Conservation (phyloP, 2,113 vertebrate genomes). For the Nycticebus coucang region DNA sequence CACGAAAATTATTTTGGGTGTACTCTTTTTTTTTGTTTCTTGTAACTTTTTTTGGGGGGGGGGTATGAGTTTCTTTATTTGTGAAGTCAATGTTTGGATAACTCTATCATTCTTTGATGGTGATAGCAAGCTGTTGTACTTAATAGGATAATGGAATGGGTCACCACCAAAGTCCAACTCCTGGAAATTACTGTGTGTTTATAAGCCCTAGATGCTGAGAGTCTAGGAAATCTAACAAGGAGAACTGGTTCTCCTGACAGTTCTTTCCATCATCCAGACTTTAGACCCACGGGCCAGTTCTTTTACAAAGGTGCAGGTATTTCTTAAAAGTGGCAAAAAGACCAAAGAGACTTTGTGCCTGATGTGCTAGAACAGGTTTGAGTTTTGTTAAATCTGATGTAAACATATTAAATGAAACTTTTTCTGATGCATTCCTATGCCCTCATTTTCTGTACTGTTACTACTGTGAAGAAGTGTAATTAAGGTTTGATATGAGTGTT, state of each 20-base stretch:
- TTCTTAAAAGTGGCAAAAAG: constrained; percentile 61
- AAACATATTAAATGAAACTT: constrained; percentile 9
- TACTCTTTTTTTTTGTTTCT: not conserved
- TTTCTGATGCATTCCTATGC: not conserved
- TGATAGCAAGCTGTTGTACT: not conserved
- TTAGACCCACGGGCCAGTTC: not conserved
- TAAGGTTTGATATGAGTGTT: not conserved
- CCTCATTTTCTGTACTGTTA: not conserved
- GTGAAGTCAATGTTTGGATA: not conserved
- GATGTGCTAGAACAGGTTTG: constrained; percentile 38
- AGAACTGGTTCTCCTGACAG: not conserved
- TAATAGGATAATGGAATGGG: not conserved
- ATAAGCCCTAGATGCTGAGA: not conserved
- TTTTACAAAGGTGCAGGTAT: constrained; percentile 38
- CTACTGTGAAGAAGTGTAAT: not conserved
- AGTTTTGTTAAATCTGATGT: constrained; percentile 50
- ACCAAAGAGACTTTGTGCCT: constrained; percentile 52
- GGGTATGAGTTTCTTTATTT: not conserved
- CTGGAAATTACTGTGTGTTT: not conserved
- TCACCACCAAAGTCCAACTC: not conserved
- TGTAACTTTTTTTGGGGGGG: too few species aligned
- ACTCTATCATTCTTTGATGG: too few species aligned
- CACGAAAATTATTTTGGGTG: not conserved
- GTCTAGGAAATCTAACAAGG: not conserved
- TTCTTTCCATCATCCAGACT: constrained; percentile 14